A percentile compares a stretch with the other conserved stretches of the same genome.
Conservation (phyloP, 2,888 invertebrate genomes). For the Calephelis perditalis region DNA sequence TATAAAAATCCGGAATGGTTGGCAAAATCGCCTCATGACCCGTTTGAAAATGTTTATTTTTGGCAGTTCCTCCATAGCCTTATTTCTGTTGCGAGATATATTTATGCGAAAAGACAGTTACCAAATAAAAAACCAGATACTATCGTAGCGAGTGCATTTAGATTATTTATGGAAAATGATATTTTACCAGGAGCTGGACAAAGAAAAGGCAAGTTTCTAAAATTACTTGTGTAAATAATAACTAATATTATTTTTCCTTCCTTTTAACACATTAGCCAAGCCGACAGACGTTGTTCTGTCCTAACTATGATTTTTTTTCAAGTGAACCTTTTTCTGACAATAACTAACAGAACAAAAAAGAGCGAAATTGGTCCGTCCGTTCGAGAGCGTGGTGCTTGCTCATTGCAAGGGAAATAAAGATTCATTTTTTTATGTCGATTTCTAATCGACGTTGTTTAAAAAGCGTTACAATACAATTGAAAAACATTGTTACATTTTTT, state of each 20-base stretch:
- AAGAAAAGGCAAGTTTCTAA: constrained; percentile 50
- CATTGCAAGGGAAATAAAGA: too few species aligned
- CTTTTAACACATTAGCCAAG: too few species aligned
- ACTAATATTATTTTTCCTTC: not conserved
- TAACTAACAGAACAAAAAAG: too few species aligned
- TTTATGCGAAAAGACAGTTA: constrained; percentile 57
- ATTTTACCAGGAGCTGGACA: constrained; percentile 58
- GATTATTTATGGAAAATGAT: constrained; percentile 69
- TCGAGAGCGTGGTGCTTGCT: too few species aligned
- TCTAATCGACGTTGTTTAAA: too few species aligned
- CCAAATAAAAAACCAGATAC: constrained; percentile 59
- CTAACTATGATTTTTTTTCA: too few species aligned
- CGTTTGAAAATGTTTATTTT: constrained; percentile 79
- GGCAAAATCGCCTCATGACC: constrained; percentile 63
- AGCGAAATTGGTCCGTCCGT: too few species aligned
- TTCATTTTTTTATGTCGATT: too few species aligned
- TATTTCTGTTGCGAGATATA: constrained; percentile 65
- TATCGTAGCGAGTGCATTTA: constrained; percentile 69
- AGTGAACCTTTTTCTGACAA: too few species aligned
- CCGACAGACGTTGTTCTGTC: too few species aligned
- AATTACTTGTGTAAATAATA: not conserved
- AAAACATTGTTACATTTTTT: too few species aligned
- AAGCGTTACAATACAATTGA: too few species aligned
- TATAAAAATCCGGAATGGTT: constrained; percentile 66
- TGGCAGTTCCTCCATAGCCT: constrained; percentile 80